Evolutionary conservation across 2,113 vertebrate genomes (phyloP).

Genomic region (Melanocharis versteri): DNA sequence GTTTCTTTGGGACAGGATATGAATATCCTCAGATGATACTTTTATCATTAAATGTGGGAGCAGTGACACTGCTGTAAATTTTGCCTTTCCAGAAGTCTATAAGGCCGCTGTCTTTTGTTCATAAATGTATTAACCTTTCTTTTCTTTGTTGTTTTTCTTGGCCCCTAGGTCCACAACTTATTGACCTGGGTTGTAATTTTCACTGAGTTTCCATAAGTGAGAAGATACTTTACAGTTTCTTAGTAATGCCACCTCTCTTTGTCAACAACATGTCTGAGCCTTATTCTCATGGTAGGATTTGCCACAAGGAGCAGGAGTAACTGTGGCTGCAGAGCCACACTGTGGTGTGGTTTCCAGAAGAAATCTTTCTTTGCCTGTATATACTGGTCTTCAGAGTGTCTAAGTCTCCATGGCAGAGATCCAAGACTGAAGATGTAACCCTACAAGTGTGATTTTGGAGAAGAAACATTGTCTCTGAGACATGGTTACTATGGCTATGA

Average conservation of each 20-base stretch:
- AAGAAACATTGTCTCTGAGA: background rate
- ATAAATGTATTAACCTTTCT: fast-evolving
- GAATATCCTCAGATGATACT: background rate
- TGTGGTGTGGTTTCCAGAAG: background rate
- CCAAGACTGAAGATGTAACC: background rate
- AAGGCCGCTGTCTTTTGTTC: background rate
- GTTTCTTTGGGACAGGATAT: background rate
- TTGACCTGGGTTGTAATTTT: background rate
- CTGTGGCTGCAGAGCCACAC: fast-evolving
- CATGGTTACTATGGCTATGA: background rate
- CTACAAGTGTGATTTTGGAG: background rate
- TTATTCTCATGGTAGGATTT: background rate
- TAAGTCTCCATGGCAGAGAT: background rate
- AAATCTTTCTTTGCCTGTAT: background rate
- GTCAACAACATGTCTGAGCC: background rate
- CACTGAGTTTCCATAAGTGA: background rate
- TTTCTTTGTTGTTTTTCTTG: background rate
- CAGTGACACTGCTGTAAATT: background rate
- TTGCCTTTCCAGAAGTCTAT: background rate
- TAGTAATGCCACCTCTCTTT: background rate
- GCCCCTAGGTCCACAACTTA: background rate
- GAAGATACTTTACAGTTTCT: background rate
- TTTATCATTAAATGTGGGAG: background rate
- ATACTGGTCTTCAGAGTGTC: background rate
- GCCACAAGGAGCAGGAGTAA: background rate